phyloP scores from a whole-genome alignment of 2,113 vertebrate genomes.

The Andinoacara biseriatus region DNA sequence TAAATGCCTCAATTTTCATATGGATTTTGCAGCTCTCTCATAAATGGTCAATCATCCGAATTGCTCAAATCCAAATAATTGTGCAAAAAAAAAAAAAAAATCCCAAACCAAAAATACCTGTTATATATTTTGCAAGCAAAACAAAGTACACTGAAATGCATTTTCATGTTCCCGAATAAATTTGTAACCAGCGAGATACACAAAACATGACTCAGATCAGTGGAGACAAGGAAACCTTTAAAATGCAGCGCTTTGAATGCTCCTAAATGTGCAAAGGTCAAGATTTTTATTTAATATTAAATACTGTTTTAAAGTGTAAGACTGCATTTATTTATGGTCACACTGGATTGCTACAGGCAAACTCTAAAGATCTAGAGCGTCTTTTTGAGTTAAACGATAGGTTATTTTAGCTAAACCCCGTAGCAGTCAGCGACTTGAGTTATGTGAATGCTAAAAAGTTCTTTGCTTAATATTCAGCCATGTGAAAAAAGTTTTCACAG shows the following conservation, averaged over 20 bases:
- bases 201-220: neutral
- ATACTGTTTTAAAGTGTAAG: neutral
- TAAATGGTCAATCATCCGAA: neutral
- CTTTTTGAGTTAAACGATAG: neutral
- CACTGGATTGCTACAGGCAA: neutral
- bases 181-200: neutral
- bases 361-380: slow-evolving; percentile 6
- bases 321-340: neutral
- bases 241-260: slow-evolving; percentile 2
- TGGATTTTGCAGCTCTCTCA: neutral
- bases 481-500: too few species aligned
- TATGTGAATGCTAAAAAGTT: slow-evolving; percentile 8
- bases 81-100: neutral
- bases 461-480: neutral
- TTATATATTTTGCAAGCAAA: neutral
- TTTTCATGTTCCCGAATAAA: slow-evolving; percentile 10
- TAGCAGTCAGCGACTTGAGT: neutral
- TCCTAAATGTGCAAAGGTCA: neutral
- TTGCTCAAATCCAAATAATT: neutral
- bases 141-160: slow-evolving; percentile 10
- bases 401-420: neutral
- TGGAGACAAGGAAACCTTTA: neutral
- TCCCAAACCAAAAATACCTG: neutral
- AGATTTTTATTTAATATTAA: neutral
- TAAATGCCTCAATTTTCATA: neutral